These are phyloP conservation scores for Eulemur albifrons DNA, from an alignment of 2,797 vertebrate genomes.

Conservation along the genomic window DNA sequence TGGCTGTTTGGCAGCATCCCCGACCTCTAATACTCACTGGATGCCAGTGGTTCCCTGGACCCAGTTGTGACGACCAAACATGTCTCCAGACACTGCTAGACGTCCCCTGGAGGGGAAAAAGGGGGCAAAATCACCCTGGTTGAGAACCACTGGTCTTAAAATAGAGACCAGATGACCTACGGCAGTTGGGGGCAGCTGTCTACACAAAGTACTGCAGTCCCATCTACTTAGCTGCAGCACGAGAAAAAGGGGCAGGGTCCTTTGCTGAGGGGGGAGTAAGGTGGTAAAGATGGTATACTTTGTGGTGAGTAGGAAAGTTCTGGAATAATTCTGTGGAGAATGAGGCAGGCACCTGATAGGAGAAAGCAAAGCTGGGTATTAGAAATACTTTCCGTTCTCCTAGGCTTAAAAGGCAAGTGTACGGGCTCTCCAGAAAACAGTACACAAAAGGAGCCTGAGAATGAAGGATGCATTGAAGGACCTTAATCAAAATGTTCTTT, in stretches of 20 bases:
- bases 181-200: too few species aligned
- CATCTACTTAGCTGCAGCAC: fast-evolving
- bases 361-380: background rate
- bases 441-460: background rate
- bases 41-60: too few species aligned
- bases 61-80: background rate
- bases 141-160: background rate
- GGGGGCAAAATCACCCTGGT: background rate
- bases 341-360: background rate
- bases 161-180: too few species aligned
- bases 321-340: background rate
- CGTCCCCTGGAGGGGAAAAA: too few species aligned
- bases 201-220: background rate
- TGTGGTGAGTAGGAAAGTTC: background rate
- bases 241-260: too few species aligned
- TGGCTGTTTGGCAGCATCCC: background rate
- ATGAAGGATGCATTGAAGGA: background rate
- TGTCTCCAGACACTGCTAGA: background rate
- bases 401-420: background rate
- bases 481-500: background rate
- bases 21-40: background rate
- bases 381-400: background rate
- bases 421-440: background rate
- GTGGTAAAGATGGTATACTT: background rate
- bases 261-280: background rate